Conservation (phyloP, 2,113 vertebrate genomes). For the Apteryx owenii region DNA sequence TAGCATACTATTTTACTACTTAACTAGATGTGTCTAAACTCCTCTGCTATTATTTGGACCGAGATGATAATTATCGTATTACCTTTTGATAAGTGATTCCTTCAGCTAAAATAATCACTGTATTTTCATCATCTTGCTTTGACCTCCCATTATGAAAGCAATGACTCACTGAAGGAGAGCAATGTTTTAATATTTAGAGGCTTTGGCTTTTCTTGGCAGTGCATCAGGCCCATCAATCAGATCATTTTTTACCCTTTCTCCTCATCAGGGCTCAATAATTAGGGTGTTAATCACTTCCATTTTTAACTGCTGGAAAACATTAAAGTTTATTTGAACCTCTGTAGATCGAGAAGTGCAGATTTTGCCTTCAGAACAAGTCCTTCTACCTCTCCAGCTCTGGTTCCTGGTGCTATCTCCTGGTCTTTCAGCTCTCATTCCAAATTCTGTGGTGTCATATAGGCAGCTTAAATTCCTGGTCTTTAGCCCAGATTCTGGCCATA, state of each 20-base stretch:
- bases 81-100: neutral
- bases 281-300: neutral
- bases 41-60: neutral
- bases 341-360: neutral
- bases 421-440: neutral
- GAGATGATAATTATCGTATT: neutral
- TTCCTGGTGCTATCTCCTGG: rapidly evolving
- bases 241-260: neutral
- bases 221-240: neutral
- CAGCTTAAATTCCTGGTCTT: rapidly evolving
- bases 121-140: neutral
- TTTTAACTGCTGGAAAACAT: neutral
- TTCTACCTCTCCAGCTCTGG: rapidly evolving
- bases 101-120: neutral
- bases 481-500: rapidly evolving
- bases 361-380: neutral
- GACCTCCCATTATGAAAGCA: neutral
- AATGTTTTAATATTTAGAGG: neutral
- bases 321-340: neutral
- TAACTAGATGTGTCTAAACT: neutral
- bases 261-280: neutral
- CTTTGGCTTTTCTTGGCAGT: neutral
- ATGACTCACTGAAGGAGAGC: neutral
- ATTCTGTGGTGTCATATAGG: rapidly evolving
- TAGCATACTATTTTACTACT: rapidly evolving